Conservation (phyloP, 2,888 invertebrate genomes). For the Pediacus dermestoides region DNA sequence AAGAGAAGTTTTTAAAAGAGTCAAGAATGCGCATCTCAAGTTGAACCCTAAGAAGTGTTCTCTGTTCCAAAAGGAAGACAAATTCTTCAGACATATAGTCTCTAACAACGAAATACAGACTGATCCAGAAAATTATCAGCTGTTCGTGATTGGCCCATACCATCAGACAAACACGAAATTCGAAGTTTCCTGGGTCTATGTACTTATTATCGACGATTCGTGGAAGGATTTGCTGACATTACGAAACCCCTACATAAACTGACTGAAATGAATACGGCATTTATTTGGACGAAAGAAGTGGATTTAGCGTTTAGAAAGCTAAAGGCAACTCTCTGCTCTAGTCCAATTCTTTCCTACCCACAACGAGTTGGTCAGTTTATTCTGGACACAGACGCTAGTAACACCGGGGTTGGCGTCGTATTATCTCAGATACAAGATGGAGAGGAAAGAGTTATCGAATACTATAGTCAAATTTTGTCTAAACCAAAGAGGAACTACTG, state of each 20-base stretch:
- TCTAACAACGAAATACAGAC: slow-evolving; percentile 4
- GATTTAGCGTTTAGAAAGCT: slow-evolving; percentile 9
- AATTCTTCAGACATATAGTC: slow-evolving; percentile 15
- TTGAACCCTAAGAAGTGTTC: slow-evolving; percentile 13
- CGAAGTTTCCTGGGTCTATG: slow-evolving; percentile 15
- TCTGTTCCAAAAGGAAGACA: slow-evolving; percentile 13
- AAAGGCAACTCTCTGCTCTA: slow-evolving; percentile 33
- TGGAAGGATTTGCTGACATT: slow-evolving; percentile 20
- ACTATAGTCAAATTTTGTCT: slow-evolving; percentile 22
- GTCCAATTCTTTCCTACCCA: slow-evolving; percentile 43
- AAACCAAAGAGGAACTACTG: slow-evolving; percentile 27
- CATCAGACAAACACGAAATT: slow-evolving; percentile 15
- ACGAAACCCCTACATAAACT: slow-evolving; percentile 17
- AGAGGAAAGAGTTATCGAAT: slow-evolving; percentile 24
- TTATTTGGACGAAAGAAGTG: slow-evolving; percentile 9
- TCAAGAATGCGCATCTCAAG: slow-evolving; percentile 3
- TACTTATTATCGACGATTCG: slow-evolving; percentile 19
- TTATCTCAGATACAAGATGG: slow-evolving; percentile 17
- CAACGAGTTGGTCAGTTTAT: slow-evolving; percentile 54
- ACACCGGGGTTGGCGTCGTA: slow-evolving; percentile 15
- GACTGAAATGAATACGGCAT: slow-evolving; percentile 12
- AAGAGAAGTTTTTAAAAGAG: slow-evolving; percentile 11
- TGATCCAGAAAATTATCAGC: slow-evolving; percentile 10
- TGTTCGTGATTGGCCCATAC: slow-evolving; percentile 18
- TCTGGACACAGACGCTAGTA: slow-evolving; percentile 15